Evolutionary conservation across 2,888 invertebrate species (phyloP), one percentile per base, ranked within the genome.

Genomic region (Eristalis pertinax): DNA sequence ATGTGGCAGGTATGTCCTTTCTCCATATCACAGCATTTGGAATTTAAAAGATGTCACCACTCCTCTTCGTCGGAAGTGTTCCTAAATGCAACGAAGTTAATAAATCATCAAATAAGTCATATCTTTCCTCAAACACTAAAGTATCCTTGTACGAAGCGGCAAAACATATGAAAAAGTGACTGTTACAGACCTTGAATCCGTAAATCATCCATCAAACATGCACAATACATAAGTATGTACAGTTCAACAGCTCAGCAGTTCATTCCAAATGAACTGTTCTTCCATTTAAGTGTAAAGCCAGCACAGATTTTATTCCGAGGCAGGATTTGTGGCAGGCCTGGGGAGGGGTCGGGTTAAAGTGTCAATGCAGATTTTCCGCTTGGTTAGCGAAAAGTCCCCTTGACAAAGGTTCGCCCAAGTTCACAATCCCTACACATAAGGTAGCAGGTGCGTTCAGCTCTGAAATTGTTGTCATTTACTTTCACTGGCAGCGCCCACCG

Each of bases 381-480:
- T 84, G 83, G 80, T 76, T 84, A 68, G 84, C 84, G 63, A 88
- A 84, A 88, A 84, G 79, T 87, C 79, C 76, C 68, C 60, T 60
- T 87, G 68, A 84, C 76, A 80, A 84, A 80, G 87, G 80, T 76
- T 60, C 70, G 65, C 50, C 62, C 68, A 77, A 64, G 43, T 56
- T 41, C 63, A 65, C 72, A 38, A 75, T 62, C 78, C 74, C 41
- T 62, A 29, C 60, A 63, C 56, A 63, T 13, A 35, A 22, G 78
- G 84, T 84, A 88, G 87, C 87, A 88, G 87, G 87, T 88, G 87
- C 87, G 84, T 84, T 84, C 84, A 84, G 76, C 87, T 87, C 87
- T 84, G 84, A 88, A 88, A 83, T 88, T 88, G 84, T 88, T 88
- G 84, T 88, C 87, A 84, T 83, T 88, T 88, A 76, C 83, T 87